Base-by-base conservation (phyloP, 35 echinoderm and acorn worm genomes). In the Lytechinus pictus region DNA sequence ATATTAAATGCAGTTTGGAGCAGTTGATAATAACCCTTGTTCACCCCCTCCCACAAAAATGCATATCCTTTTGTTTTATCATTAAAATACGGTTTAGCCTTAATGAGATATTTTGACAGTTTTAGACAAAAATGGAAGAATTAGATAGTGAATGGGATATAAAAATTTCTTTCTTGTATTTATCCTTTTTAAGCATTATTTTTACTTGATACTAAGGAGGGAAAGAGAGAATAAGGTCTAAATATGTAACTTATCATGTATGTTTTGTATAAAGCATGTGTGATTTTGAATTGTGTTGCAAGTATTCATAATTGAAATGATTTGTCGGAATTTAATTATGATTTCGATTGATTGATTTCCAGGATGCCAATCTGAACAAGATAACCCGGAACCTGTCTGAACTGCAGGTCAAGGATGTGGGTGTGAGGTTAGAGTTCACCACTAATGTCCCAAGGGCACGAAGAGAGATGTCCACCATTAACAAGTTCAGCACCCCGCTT, bases 341-440 rank as follows among this genome's bases (percentile, higher is more conserved):
- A 44, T 44, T 44, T 44, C 2, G 33, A 44, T 19, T 24, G 4
- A 79, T 79, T 79, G 19, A 1, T 79, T 79, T 79, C 66, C 94
- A 99, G 98, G 98, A 99, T 96, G 97, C 98, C 19, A 94, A 94
- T 14, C 71, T 99, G 96, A 99, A 99, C 93, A 99, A 99, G 95
- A 99, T 93, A 52, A 99, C 97, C 54, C 89, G 98, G 57, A 99
- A 99, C 86, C 95, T 99, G 16, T 97, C 97, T 0, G 98, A 99
- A 52, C 95, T 99, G 4, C 98, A 99, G 95, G 96, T 99, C 0
- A 96, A 94, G 28, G 97, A 99, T 57, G 94, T 99, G 14, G 97
- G 95, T 12, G 97, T 99, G 19, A 61, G 98, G 44, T 60, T 94
- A 51, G 97, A 99, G 86, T 98, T 99, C 61, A 97, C 98, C 4